Percentiles rank a stretch among this genome's conserved stretches.
These are phyloP conservation scores for Actinemys pallida DNA, from an alignment of 2,113 vertebrate genomes.

Conservation along the genomic window DNA sequence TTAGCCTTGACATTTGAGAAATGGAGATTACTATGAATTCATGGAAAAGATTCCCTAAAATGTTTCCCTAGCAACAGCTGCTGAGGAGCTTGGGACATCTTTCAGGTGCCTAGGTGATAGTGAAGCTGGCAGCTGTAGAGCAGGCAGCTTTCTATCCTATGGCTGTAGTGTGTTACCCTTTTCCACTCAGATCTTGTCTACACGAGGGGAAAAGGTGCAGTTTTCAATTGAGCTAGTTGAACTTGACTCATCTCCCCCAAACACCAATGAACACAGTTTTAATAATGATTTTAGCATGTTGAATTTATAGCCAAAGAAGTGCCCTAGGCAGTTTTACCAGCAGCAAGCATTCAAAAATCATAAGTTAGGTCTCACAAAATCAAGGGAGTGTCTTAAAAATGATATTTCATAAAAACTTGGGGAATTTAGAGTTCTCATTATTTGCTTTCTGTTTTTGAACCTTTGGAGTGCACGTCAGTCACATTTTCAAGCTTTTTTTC, in stretches of 20 bases:
- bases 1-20: constrained; percentile 82
- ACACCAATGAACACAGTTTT: neutral
- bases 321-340: neutral
- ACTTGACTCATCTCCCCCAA: neutral
- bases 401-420: neutral
- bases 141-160: constrained; percentile 45
- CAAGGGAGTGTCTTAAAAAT: neutral
- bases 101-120: constrained; percentile 64
- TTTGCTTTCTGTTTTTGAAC: neutral
- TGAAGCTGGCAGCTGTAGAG: neutral
- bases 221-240: neutral
- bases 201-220: neutral
- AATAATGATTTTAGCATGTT: neutral
- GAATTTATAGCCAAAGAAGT: fast-evolving
- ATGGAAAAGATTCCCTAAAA: constrained; percentile 80
- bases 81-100: constrained; percentile 71
- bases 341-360: neutral
- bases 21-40: constrained; percentile 81
- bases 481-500: neutral
- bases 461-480: neutral
- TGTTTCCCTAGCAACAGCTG: constrained; percentile 81
- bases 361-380: neutral
- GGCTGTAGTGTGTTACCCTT: neutral
- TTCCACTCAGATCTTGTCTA: neutral
- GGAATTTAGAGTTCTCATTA: neutral